Base-by-base conservation (phyloP, 2,888 invertebrate species). In the Erynnis tages region DNA sequence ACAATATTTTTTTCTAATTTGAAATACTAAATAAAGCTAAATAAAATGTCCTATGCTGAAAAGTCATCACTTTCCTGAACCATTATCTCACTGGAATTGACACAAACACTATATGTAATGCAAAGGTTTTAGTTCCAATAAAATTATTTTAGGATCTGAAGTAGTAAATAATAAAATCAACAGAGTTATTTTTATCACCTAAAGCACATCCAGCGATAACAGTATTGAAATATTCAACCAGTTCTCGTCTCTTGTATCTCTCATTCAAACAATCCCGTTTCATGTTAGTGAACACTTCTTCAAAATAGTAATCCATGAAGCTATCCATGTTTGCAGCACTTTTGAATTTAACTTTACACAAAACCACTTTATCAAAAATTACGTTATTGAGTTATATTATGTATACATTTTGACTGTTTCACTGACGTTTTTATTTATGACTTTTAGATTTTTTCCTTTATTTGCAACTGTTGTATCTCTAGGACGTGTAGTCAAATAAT, bases 271-370 rank as follows among this genome's bases (percentile, higher is more conserved):
- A 92, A 76, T 93, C 94, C 6, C 96, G 91, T 45, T 94, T 93
- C 72, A 95, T 84, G 63, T 91, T 91, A 61, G 91, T 85, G 69
- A 96, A 95, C 38, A 94, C 91, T 71, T 92, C 91, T 61, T 95
- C 94, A 67, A 95, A 95, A 82, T 95, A 96, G 72, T 92, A 93
- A 61, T 95, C 93, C 81, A 96, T 93, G 63, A 95, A 91, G 58
- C 92, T 91, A 78, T 96, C 95, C 96, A 96, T 96, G 54, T 4
- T 57, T 17, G 43, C 32, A 13, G 4, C 44, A 45, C 45, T 50
- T 23, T 35, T 21, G 10, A 29, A 52, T 45, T 53, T 54, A 45
- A 46, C 23, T 6, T 38, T 17, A 11, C 13, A 17, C 29, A 23
- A 53, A 30, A 34, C 7, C 21, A 40, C 34, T 37, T 43, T 30